phyloP scores from a whole-genome alignment of 2,797 vertebrate genomes.

The Mormyrops boulengeri region DNA sequence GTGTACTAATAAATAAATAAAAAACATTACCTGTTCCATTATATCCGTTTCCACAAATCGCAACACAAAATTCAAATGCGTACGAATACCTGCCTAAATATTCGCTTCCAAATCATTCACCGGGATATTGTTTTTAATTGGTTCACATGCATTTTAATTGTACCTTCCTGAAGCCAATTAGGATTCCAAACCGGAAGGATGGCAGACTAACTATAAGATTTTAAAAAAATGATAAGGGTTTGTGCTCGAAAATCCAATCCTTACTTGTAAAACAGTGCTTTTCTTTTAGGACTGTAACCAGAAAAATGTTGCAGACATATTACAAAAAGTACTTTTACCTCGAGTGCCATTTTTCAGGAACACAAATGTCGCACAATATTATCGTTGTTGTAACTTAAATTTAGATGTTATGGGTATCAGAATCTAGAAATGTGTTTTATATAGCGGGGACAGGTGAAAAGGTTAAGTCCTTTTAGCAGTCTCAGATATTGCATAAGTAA shows the following conservation, averaged over 20 bases:
- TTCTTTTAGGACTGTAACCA: neutral
- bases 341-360: neutral
- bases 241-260: neutral
- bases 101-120: neutral
- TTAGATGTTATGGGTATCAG: neutral
- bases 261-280: neutral
- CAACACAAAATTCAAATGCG: neutral
- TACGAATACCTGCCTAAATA: neutral
- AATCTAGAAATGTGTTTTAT: neutral
- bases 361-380: neutral
- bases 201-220: neutral
- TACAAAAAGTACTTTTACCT: neutral
- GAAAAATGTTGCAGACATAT: neutral
- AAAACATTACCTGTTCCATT: slow-evolving; percentile 14
- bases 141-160: neutral
- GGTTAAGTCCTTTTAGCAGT: neutral
- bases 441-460: neutral
- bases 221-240: neutral
- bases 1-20: neutral
- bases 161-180: neutral
- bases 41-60: neutral
- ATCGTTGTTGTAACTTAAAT: neutral
- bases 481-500: neutral
- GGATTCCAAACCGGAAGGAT: neutral
- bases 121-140: neutral